Evolutionary conservation across 1,140 invertebrate genomes (phyloP).

Genomic region (Ceratina calcarata): DNA sequence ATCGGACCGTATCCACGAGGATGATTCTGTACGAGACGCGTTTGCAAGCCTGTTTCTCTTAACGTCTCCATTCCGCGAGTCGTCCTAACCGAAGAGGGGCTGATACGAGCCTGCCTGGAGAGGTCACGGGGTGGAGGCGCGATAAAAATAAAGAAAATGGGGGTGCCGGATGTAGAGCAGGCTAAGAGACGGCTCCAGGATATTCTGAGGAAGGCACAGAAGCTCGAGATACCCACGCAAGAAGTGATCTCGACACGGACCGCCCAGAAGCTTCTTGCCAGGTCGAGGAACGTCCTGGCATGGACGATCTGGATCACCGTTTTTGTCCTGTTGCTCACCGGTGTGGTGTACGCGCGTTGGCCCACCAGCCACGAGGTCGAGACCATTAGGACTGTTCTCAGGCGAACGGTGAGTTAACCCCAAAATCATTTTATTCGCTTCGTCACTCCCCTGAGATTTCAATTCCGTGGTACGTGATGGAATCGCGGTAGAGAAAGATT

Average conservation of each 20-base stretch:
- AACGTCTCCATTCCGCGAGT: slow-evolving; percentile 43
- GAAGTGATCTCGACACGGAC: slow-evolving; percentile 70
- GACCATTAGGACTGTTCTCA: slow-evolving; percentile 72
- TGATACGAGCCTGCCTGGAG: slow-evolving; percentile 11
- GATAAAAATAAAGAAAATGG: slow-evolving; percentile 61
- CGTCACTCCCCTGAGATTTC: too few species aligned
- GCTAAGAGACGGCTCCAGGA: slow-evolving; percentile 69
- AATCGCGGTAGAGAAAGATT: too few species aligned
- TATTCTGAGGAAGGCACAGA: slow-evolving; percentile 70
- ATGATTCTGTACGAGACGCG: slow-evolving; percentile 33
- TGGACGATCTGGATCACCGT: slow-evolving; percentile 69
- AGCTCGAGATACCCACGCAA: slow-evolving; percentile 68
- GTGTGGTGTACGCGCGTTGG: slow-evolving; percentile 71
- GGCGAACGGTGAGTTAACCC: slow-evolving; percentile 68
- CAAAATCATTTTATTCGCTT: too few species aligned
- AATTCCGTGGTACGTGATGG: too few species aligned
- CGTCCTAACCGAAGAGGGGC: background rate
- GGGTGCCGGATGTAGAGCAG: slow-evolving; percentile 68
- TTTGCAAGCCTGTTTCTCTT: slow-evolving; percentile 32
- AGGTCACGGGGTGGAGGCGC: slow-evolving; percentile 18
- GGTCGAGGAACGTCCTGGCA: slow-evolving; percentile 65
- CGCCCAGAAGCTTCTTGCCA: slow-evolving; percentile 70
- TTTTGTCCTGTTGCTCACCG: slow-evolving; percentile 67
- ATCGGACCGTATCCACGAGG: slow-evolving; percentile 34
- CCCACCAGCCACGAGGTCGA: slow-evolving; percentile 70